Evolutionary conservation across 2,113 vertebrate genomes (phyloP), one percentile per base, ranked within the genome.

Genomic region (Ibidorhyncha struthersii): DNA sequence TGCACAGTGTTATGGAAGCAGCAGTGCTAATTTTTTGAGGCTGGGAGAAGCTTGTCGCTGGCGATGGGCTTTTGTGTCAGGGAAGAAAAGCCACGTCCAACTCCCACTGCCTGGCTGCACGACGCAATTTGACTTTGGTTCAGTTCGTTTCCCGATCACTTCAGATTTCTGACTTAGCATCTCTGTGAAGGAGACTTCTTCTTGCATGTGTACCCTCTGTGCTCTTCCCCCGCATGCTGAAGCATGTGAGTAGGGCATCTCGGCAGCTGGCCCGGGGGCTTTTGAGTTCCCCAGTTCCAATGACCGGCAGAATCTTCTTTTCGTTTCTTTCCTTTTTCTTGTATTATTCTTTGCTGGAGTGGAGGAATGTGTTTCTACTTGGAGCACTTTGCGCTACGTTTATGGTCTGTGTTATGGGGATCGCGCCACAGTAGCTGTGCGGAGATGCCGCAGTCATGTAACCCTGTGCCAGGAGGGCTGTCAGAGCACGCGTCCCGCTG

Each of bases 31-130:
- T 38, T 77, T 67, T 36, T 45, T 61, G 77, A 67, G 87, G 94
- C 82, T n/a, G 93, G 94, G 82, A 93, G 78, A 70, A 81, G 93
- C 95, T 88, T 47, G 63, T 97, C 73, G 96, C 97, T 77, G 97
- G 97, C 97, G 97, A 97, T 58, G 93, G 96, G 96, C 95, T 95
- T 70, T 70, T 59, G 27, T 76, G 91, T 82, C 85, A 92, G 93
- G 94, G 91, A 91, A 82, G 76, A 88, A 53, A 62, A 78, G 76
- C 86, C 89, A 92, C 83, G 1, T 84, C 86, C 71, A 32, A 4
- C 74, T 67, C 79, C 90, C 50, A 6, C 65, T 23, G 88, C 49
- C 43, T 36, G 36, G 58, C 77, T 70, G 84, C 94, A 32, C 11
- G 12, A 3, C 8, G 82, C 89, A 5, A 2, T 15, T 45, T 5